These are phyloP conservation scores for Gallinago solitaria DNA, from an alignment of 2,797 vertebrate species.

Conservation along the genomic window DNA sequence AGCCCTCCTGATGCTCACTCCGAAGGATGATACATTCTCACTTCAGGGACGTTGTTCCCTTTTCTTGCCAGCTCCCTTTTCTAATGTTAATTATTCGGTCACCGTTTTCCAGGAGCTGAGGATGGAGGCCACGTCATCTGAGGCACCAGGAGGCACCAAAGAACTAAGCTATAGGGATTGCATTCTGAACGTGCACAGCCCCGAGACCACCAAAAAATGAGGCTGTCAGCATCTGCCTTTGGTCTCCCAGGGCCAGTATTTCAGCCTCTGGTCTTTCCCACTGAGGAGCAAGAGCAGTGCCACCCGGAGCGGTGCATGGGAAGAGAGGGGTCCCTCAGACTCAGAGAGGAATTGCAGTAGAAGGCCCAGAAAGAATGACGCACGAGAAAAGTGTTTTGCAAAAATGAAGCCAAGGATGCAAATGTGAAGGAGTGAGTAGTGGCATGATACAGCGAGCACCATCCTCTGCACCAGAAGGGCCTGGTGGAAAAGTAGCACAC, in stretches of 20 bases:
- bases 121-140: not conserved
- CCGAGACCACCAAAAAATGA: not conserved
- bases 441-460: not conserved
- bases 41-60: not conserved
- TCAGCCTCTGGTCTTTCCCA: not conserved
- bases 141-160: not conserved
- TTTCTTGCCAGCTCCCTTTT: not conserved
- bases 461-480: not conserved
- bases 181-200: not conserved
- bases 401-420: slow-evolving; percentile 11
- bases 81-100: accelerated
- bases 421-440: not conserved
- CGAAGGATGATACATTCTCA: not conserved
- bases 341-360: not conserved
- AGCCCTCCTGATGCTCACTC: not conserved
- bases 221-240: not conserved
- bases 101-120: not conserved
- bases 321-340: not conserved
- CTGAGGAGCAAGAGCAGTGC: not conserved
- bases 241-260: not conserved
- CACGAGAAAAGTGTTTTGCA: not conserved
- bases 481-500: not conserved
- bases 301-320: not conserved
- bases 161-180: not conserved
- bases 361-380: not conserved